Conservation (phyloP, 2,888 invertebrate species). For the Polydrusus pterygomalis region DNA sequence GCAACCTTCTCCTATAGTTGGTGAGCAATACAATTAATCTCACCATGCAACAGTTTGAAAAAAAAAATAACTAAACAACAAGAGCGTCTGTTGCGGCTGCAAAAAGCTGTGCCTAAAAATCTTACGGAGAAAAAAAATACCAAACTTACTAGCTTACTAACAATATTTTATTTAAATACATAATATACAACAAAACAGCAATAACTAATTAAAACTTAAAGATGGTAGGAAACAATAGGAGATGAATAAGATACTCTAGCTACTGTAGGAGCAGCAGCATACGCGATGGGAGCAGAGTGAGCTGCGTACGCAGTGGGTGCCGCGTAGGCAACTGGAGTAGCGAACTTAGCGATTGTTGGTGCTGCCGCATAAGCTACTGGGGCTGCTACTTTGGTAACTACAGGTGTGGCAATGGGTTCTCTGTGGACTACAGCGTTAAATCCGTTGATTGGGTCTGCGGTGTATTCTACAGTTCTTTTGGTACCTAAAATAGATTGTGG, state of each 20-base stretch:
- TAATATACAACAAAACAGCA: constrained; percentile 20
- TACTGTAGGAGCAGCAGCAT: constrained; percentile 42
- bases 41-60: too few species aligned
- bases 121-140: neutral
- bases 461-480: constrained; percentile 79
- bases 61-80: too few species aligned
- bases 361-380: constrained; percentile 60
- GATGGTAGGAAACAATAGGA: constrained; percentile 42
- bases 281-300: constrained; percentile 73
- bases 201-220: constrained; percentile 15
- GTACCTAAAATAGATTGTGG: constrained; percentile 69
- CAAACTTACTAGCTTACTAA: neutral
- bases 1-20: too few species aligned
- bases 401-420: constrained; percentile 74
- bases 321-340: constrained; percentile 46
- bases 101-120: too few species aligned
- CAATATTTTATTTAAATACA: constrained; percentile 4
- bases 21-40: too few species aligned
- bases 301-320: constrained; percentile 55
- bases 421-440: constrained; percentile 76
- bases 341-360: constrained; percentile 66
- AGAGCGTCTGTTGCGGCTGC: too few species aligned
- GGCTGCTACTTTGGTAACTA: constrained; percentile 69
- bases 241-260: constrained; percentile 41
- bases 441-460: constrained; percentile 74